These are phyloP conservation scores for Polyploca ridens DNA, from an alignment of 2,888 invertebrate genomes.

Conservation along the genomic window DNA sequence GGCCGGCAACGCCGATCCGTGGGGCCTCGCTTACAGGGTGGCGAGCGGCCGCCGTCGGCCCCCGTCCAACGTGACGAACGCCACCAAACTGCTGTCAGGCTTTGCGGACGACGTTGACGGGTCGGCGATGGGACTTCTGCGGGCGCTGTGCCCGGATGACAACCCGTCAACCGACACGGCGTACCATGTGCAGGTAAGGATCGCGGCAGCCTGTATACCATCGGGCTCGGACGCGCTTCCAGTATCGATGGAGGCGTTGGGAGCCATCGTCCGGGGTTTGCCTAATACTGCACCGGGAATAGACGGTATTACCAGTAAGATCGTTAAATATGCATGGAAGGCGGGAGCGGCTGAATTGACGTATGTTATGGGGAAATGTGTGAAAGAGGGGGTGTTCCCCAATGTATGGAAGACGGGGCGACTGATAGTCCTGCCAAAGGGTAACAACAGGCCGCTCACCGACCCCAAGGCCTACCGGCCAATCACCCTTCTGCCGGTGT, in stretches of 20 bases:
- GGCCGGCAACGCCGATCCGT: conserved; percentile 1
- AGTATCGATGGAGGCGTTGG: background rate
- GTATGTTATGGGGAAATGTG: conserved; percentile 8
- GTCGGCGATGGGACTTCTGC: background rate
- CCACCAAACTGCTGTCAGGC: too few relatives aligned
- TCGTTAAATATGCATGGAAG: background rate
- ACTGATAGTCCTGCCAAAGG: conserved; percentile 29
- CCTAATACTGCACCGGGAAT: conserved; percentile 5
- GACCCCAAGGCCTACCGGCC: conserved; percentile 23
- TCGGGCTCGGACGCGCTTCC: conserved; percentile 5
- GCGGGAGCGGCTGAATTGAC: background rate
- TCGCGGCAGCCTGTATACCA: background rate
- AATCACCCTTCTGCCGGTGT: conserved; percentile 23
- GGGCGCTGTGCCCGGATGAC: conserved; percentile 5
- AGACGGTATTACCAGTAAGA: background rate
- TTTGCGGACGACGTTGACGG: too few relatives aligned
- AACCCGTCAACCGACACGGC: background rate
- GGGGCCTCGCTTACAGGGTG: background rate
- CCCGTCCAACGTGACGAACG: background rate
- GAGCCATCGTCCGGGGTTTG: background rate
- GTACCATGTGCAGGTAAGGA: background rate
- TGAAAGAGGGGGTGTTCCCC: conserved; percentile 22
- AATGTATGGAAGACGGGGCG: conserved; percentile 27
- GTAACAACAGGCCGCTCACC: conserved; percentile 22
- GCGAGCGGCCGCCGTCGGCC: background rate